phyloP scores from a whole-genome alignment of 2,888 invertebrate genomes.

The Drosophila colorata region DNA sequence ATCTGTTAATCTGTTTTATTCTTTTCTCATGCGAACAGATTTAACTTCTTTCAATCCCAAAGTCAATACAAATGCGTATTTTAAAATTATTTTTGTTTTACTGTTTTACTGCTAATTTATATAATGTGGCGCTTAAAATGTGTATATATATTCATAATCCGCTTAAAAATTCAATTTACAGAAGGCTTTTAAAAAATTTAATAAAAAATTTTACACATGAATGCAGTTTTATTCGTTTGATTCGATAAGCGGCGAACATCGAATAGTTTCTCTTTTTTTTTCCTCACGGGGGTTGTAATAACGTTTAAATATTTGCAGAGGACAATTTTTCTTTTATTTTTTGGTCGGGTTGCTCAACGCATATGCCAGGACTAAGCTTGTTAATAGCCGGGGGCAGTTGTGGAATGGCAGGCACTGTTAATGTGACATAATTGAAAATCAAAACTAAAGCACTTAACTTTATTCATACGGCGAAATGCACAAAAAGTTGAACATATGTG shows the following conservation, averaged over 20 bases:
- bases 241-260: constrained; percentile 17
- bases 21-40: constrained; percentile 12
- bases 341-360: constrained; percentile 19
- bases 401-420: constrained; percentile 47
- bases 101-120: constrained; percentile 72
- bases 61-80: constrained; percentile 59
- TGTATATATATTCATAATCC: constrained; percentile 63
- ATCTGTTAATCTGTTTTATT: too few species aligned
- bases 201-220: constrained; percentile 75
- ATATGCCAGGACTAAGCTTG: constrained; percentile 66
- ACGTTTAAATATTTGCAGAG: constrained; percentile 64
- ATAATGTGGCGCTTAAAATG: constrained; percentile 26
- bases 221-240: constrained; percentile 54
- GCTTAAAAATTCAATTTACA: constrained; percentile 69
- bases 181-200: constrained; percentile 58
- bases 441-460: constrained; percentile 83
- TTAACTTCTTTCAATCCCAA: constrained; percentile 44
- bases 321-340: constrained; percentile 22
- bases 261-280: constrained; percentile 41
- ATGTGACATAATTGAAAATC: constrained; percentile 83
- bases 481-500: constrained; percentile 78
- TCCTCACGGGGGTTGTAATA: constrained; percentile 63
- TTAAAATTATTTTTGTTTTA: constrained; percentile 23
- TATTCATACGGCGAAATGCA: constrained; percentile 67
- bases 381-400: constrained; percentile 52